Percentiles rank a stretch among this genome's conserved stretches.
These are phyloP conservation scores for Mesorhabditis spiculigera DNA, from an alignment of 2,888 invertebrate species.

Conservation along the genomic window DNA sequence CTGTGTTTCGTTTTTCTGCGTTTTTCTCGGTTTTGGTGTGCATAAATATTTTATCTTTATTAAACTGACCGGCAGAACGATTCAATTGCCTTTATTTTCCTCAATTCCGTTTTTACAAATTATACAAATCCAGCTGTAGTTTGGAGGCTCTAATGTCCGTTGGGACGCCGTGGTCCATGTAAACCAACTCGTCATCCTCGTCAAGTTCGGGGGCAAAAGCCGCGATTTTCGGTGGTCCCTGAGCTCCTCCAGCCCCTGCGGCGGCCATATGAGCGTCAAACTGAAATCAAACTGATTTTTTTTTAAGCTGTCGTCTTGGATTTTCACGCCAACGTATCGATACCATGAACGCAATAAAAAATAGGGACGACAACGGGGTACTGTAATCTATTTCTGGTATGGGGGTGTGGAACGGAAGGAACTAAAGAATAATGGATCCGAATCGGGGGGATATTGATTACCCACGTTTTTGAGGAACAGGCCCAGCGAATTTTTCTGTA, in stretches of 20 bases:
- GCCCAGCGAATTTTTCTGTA: constrained; percentile 3
- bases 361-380: too few relatives aligned
- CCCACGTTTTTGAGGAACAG: background rate
- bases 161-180: constrained; percentile 5
- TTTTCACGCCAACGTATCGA: too few relatives aligned
- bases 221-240: background rate
- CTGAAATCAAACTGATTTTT: background rate
- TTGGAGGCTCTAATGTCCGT: background rate
- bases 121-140: background rate
- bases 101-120: background rate
- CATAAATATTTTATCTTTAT: too few relatives aligned
- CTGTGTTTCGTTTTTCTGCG: too few relatives aligned
- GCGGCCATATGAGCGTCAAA: background rate
- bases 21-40: too few relatives aligned
- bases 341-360: too few relatives aligned
- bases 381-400: too few relatives aligned
- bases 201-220: background rate
- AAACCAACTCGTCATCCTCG: background rate
- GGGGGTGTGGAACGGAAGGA: too few relatives aligned
- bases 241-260: background rate
- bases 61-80: too few relatives aligned
- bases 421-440: too few relatives aligned
- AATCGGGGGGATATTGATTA: too few relatives aligned
- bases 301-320: background rate
- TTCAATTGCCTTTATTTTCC: background rate